Evolutionary conservation across 2,113 vertebrate species (phyloP).

Genomic region (Platycercus adscitus): DNA sequence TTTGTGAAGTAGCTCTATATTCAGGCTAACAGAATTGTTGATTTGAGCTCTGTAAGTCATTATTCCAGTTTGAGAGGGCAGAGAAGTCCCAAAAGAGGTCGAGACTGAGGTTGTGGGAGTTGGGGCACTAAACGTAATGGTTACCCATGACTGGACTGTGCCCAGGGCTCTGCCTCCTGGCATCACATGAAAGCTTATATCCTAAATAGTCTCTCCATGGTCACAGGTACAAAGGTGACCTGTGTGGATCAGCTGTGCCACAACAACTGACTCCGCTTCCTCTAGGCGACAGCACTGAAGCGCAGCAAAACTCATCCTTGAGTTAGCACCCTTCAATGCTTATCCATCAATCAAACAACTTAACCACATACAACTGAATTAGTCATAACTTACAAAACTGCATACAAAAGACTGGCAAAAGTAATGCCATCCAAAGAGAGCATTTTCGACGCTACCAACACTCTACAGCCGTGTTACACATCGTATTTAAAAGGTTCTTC

Average conservation of each 20-base stretch:
- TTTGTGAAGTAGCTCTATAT: not conserved
- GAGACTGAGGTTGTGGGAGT: not conserved
- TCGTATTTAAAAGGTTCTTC: not conserved
- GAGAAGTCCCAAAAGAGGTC: not conserved
- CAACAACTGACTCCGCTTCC: not conserved
- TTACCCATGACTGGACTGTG: not conserved
- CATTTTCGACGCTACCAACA: not conserved
- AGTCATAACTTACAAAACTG: not conserved
- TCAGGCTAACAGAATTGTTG: not conserved
- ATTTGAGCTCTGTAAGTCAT: not conserved
- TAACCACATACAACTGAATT: fast-evolving
- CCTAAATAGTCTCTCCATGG: not conserved
- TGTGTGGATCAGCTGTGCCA: not conserved
- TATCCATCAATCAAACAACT: not conserved
- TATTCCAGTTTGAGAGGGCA: constrained; percentile 42
- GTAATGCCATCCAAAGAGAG: not conserved
- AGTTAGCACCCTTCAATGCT: not conserved
- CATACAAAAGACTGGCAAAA: not conserved
- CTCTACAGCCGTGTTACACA: constrained; percentile 25
- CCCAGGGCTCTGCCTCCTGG: not conserved
- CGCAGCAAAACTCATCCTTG: not conserved
- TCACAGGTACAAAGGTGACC: not conserved
- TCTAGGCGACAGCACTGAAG: not conserved
- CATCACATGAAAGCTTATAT: not conserved
- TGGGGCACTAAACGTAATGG: not conserved